phyloP scores from a whole-genome alignment of 2,113 vertebrate genomes.

The Montifringilla adamsi region DNA sequence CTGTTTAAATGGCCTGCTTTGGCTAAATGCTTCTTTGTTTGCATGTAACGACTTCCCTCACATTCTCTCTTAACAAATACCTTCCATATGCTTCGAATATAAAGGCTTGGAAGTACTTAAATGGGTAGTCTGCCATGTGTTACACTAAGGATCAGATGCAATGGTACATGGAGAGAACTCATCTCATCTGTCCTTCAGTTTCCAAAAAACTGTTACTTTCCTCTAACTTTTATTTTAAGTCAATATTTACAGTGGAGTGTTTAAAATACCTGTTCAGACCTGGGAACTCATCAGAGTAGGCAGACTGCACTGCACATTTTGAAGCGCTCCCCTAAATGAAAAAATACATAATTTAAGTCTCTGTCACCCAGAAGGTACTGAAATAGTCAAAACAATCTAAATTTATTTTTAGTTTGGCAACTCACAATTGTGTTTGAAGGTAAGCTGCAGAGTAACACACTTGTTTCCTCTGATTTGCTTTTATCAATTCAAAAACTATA shows the following conservation, averaged over 20 bases:
- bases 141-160: not conserved
- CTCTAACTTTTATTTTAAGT: not conserved
- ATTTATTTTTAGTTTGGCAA: not conserved
- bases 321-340: not conserved
- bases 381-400: not conserved
- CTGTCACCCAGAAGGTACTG: not conserved
- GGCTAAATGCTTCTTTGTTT: slow-evolving; percentile 17
- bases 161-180: not conserved
- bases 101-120: not conserved
- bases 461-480: not conserved
- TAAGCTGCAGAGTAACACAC: not conserved
- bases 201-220: not conserved
- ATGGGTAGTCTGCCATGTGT: not conserved
- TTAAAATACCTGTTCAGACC: not conserved
- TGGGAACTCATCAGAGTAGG: not conserved
- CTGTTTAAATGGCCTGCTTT: slow-evolving; percentile 33
- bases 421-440: not conserved
- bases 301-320: not conserved
- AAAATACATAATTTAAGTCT: not conserved
- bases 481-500: not conserved
- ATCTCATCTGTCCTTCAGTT: not conserved
- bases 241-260: not conserved
- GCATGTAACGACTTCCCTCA: not conserved
- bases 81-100: not conserved
- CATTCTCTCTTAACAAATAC: not conserved